A percentile compares a stretch with the other conserved stretches of the same genome.
Evolutionary conservation across 2,797 vertebrate species (phyloP).

Genomic region (Acrossocheilus fasciatus): DNA sequence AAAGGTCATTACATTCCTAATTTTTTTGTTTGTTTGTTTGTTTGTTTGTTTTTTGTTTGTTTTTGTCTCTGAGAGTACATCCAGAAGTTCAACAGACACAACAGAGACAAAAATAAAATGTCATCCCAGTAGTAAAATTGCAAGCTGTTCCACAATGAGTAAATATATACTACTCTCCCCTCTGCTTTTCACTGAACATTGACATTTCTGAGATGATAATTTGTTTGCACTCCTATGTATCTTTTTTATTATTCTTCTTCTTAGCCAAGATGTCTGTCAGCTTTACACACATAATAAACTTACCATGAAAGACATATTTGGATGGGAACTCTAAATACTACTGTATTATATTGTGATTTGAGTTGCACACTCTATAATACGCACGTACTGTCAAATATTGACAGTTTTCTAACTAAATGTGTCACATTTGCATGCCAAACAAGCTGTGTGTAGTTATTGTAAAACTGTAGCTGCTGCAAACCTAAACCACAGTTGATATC

Average conservation of each 20-base stretch:
- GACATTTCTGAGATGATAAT: background rate
- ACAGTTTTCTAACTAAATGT: background rate
- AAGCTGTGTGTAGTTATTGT: background rate
- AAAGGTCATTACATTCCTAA: background rate
- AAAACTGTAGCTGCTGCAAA: background rate
- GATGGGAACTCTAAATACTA: conserved; percentile 16
- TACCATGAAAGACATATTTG: conserved; percentile 39
- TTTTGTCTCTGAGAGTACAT: background rate
- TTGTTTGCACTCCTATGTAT: conserved; percentile 37
- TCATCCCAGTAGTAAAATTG: background rate
- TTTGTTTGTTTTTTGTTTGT: background rate
- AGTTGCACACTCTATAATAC: background rate
- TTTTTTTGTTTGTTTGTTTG: background rate
- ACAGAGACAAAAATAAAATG: background rate
- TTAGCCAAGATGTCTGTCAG: conserved; percentile 31
- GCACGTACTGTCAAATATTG: background rate
- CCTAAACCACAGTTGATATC: conserved; percentile 5
- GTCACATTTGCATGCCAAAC: background rate
- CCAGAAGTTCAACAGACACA: background rate
- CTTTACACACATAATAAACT: conserved; percentile 57
- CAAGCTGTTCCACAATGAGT: background rate
- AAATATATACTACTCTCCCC: background rate
- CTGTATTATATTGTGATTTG: background rate
- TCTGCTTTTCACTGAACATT: conserved; percentile 1
- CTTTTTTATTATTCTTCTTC: conserved; percentile 6